Evolutionary conservation across 2,113 vertebrate species (phyloP).

Genomic region (Rissa tridactyla): DNA sequence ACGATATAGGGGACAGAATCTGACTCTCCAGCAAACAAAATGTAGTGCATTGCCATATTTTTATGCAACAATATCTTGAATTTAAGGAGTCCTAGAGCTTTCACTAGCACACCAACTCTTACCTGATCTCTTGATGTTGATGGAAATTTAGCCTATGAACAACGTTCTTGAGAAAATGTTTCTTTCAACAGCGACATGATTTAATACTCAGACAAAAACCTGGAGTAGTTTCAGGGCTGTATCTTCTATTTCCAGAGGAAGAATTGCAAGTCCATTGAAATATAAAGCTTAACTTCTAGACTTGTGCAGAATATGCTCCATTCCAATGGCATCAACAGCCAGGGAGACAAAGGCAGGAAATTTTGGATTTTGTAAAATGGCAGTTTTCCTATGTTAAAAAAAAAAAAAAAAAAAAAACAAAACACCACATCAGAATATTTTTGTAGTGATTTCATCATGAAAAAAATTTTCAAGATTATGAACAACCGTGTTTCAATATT

Average conservation of each 20-base stretch:
- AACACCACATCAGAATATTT: not conserved
- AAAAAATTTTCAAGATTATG: not conserved
- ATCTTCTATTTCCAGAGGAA: not conserved
- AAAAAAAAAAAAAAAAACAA: too few species aligned
- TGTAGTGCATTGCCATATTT: not conserved
- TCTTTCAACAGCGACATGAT: not conserved
- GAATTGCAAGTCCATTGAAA: not conserved
- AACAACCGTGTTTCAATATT: not conserved
- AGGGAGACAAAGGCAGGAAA: not conserved
- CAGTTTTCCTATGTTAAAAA: not conserved
- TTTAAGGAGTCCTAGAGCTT: not conserved
- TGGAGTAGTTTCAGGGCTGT: not conserved
- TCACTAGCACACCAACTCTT: not conserved
- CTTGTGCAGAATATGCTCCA: not conserved
- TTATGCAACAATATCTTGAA: not conserved
- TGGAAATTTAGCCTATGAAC: not conserved
- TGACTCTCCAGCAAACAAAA: not conserved
- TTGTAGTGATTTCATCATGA: not conserved
- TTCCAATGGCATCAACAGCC: not conserved
- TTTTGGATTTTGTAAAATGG: not conserved
- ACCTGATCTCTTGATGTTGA: not conserved
- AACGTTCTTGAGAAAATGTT: not conserved
- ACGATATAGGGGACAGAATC: not conserved
- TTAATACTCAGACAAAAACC: not conserved
- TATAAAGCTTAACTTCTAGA: not conserved